A percentile compares a stretch with the other conserved stretches of the same genome.
These are phyloP conservation scores for Macropodus opercularis DNA, from an alignment of 2,797 vertebrate species.

Conservation along the genomic window DNA sequence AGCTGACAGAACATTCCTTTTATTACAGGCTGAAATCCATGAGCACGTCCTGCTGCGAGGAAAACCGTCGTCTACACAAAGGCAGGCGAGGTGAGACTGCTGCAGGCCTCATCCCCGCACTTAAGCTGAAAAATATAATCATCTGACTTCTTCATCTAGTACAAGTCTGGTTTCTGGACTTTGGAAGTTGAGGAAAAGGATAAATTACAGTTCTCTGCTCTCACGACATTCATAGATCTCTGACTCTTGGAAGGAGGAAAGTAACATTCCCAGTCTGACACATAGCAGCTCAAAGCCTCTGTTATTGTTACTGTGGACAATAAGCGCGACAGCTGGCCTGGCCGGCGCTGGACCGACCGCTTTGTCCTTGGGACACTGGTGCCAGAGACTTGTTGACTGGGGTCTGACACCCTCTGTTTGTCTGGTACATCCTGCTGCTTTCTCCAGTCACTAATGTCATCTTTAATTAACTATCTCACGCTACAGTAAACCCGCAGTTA, in stretches of 20 bases:
- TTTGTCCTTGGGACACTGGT: constrained; percentile 61
- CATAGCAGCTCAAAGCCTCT: too few species aligned
- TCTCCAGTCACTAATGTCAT: constrained; percentile 38
- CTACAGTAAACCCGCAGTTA: constrained; percentile 20
- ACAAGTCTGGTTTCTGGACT: constrained; percentile 13
- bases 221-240: constrained; percentile 8
- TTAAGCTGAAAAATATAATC: constrained; percentile 33
- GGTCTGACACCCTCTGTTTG: constrained; percentile 63
- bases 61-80: constrained; percentile 47
- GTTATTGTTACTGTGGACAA: too few species aligned
- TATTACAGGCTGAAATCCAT: constrained; percentile 28
- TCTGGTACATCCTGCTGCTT: constrained; percentile 45
- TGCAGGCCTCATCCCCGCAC: constrained; percentile 12
- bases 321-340: constrained; percentile 53
- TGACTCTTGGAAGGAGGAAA: constrained; percentile 18
- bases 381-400: constrained; percentile 62
- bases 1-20: constrained; percentile 32
- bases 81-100: constrained; percentile 30
- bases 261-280: too few species aligned
- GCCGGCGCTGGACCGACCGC: constrained; percentile 39
- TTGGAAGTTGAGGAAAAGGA: constrained; percentile 10
- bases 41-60: constrained; percentile 21
- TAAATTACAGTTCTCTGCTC: constrained; percentile 1
- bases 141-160: constrained; percentile 19
- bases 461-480: constrained; percentile 50